Evolutionary conservation across 1,140 invertebrate species (phyloP), one percentile per base, ranked within the genome.

Genomic region (Venturia canescens): DNA sequence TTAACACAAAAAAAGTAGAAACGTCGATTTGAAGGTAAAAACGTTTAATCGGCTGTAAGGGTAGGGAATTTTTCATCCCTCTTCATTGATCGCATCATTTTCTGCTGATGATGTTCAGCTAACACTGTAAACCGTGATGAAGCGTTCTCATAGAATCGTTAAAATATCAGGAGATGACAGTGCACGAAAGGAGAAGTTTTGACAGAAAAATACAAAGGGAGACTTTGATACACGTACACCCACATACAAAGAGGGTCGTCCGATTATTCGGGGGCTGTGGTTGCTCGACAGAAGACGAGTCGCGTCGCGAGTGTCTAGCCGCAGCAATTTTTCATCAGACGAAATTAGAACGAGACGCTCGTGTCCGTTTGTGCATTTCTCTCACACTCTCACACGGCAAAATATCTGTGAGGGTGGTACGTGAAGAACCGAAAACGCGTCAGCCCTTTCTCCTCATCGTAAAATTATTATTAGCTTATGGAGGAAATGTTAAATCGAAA

Each of bases 291-390:
- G 66, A 29, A 78, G 63, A 71, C 18, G 50, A 66, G 31, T 31
- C 26, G 27, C 18, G 50, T 53, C 16, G 21, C 44, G 76, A 67
- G 27, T 23, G 78, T 82, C 72, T 76, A 76, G 72, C 53, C 72
- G 72, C 26, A 70, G 27, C 67, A 79, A 82, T 82, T 82, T 82
- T 82, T 79, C 76, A 82, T 79, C 60, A 29, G 77, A 74, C 72
- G 50, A 82, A 82, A 69, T 79, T 82, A 82, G 81, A 82, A 79
- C 81, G 71, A 82, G 53, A 71, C 44, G 50, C 16, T 38, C 23
- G 31, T 53, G 34, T 16, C 38, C 23, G 63, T 34, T 34, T 69
- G 16, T 31, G 3, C 60, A 26, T 23, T 63, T 27, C 26, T 63
- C 67, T 34, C 23, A 11, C 63, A 66, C 63, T 26, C 21, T 26